Evolutionary conservation across 35 echinoderm and acorn worm species (phyloP).

Genomic region (Heliocidaris tuberculata): DNA sequence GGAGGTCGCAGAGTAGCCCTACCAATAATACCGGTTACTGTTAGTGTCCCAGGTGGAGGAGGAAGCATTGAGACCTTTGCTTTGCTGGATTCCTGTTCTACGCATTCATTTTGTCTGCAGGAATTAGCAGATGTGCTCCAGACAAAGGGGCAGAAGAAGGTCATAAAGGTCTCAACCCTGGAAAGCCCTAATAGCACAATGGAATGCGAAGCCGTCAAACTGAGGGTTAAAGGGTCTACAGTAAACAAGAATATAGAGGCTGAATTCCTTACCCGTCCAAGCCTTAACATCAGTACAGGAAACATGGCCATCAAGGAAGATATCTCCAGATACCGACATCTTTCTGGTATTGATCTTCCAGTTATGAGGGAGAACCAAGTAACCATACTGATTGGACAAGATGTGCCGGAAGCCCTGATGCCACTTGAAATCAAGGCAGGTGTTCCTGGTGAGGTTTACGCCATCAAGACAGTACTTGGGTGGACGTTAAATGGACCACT

Average conservation of each 20-base stretch:
- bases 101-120: too few species aligned
- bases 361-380: constrained; percentile 39
- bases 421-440: too few species aligned
- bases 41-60: too few species aligned
- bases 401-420: constrained; percentile 62
- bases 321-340: constrained; percentile 49
- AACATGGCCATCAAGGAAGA: constrained; percentile 57
- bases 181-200: too few species aligned
- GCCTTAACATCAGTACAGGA: constrained; percentile 41
- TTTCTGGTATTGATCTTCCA: constrained; percentile 50
- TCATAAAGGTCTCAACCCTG: constrained; percentile 43
- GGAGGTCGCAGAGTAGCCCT: constrained; percentile 53
- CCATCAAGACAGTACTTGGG: too few species aligned
- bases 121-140: constrained; percentile 51
- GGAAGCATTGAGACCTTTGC: too few species aligned
- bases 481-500: constrained; percentile 84
- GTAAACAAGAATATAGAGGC: constrained; percentile 1
- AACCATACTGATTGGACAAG: constrained; percentile 70
- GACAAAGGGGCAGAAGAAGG: background rate
- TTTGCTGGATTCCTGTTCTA: too few species aligned
- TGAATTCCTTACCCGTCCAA: constrained; percentile 40
- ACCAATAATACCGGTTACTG: too few species aligned
- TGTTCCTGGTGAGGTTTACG: too few species aligned
- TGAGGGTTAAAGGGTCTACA: constrained; percentile 63
- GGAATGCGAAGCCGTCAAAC: too few species aligned